Percentiles rank a stretch among this genome's conserved stretches.
phyloP scores from a whole-genome alignment of 2,113 vertebrate species.

The Cinclus cinclus region DNA sequence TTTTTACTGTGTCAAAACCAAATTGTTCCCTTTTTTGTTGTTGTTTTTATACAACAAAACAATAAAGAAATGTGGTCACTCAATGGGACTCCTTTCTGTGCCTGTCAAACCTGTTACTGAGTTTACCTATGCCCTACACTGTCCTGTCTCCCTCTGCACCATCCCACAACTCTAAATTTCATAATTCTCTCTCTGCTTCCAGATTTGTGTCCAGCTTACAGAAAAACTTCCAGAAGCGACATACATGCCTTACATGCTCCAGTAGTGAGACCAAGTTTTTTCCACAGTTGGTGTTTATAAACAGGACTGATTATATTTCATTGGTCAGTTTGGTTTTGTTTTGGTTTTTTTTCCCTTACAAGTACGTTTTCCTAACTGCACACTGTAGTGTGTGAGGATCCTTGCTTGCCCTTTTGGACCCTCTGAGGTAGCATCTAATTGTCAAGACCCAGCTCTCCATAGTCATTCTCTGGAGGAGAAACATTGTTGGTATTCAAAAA shows the following conservation, averaged over 20 bases:
- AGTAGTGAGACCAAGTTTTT: background rate
- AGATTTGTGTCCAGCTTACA: background rate
- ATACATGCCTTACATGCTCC: background rate
- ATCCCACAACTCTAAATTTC: background rate
- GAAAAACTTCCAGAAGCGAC: background rate
- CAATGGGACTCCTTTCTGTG: background rate
- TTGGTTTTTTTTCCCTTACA: rapidly evolving
- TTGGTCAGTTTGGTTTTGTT: background rate
- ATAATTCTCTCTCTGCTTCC: background rate
- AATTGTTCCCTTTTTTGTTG: background rate
- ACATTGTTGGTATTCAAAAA: background rate
- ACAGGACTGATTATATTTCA: background rate
- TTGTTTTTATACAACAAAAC: background rate
- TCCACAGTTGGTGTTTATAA: background rate
- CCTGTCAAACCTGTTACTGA: background rate
- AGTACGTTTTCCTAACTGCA: background rate
- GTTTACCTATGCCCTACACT: background rate
- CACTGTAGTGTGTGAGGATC: background rate
- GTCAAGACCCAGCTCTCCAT: background rate
- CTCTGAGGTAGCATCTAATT: background rate
- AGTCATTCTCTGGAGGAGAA: background rate
- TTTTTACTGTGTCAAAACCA: background rate
- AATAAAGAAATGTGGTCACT: background rate
- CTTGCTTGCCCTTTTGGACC: background rate
- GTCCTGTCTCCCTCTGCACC: background rate